These are phyloP conservation scores for Protaetia brevitarsis DNA, from an alignment of 1,140 invertebrate species.

Conservation along the genomic window DNA sequence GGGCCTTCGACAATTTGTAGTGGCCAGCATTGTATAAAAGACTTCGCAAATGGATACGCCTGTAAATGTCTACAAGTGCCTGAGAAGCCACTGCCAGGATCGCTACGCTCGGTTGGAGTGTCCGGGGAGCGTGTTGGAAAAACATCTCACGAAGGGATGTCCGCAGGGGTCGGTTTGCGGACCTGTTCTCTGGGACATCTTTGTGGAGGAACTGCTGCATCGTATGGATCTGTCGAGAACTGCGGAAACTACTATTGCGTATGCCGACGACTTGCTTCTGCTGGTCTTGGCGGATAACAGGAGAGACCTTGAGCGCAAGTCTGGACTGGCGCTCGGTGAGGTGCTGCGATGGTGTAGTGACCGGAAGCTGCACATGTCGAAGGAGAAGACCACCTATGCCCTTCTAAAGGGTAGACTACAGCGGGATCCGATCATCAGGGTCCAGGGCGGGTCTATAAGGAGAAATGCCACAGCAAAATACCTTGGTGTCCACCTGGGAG, in stretches of 20 bases:
- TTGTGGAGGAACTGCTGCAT: not conserved
- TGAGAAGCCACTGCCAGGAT: conserved; percentile 18
- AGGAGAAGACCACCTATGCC: not conserved
- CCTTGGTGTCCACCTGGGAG: not conserved
- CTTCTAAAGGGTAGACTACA: not conserved
- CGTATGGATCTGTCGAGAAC: not conserved
- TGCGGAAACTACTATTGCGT: not conserved
- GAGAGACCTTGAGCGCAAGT: not conserved
- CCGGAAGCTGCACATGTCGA: not conserved
- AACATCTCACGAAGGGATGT: conserved; percentile 32
- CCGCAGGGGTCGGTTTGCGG: conserved; percentile 23
- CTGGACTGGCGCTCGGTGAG: not conserved
- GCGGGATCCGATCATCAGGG: not conserved
- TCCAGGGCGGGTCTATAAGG: not conserved
- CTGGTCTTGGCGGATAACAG: not conserved
- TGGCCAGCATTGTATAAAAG: conserved; percentile 45
- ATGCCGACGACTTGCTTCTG: conserved; percentile 13
- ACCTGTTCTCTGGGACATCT: conserved; percentile 10
- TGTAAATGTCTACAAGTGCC: conserved; percentile 25
- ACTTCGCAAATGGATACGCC: conserved; percentile 32
- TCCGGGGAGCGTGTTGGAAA: conserved; percentile 33
- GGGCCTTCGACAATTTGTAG: conserved; percentile 49
- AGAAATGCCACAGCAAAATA: not conserved
- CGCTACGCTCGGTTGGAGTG: conserved; percentile 30
- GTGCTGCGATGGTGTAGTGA: not conserved